Percentiles rank a stretch among this genome's conserved stretches.
Evolutionary conservation across 2,888 invertebrate genomes (phyloP).

Genomic region (Pegoplata infirma): DNA sequence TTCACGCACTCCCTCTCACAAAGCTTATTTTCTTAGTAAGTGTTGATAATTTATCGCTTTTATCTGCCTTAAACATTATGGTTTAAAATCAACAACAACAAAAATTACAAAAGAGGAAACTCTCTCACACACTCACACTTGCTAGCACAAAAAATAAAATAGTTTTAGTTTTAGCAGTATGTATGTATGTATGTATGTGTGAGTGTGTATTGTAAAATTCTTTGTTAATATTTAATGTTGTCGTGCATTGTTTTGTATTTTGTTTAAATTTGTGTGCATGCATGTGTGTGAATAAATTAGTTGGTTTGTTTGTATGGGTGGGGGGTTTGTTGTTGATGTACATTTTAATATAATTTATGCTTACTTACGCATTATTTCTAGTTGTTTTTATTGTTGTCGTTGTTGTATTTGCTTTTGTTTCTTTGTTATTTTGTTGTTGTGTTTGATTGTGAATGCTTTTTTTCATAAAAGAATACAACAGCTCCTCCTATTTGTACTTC

Average conservation of each 20-base stretch:
- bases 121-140: too few species aligned
- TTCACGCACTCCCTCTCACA: conserved; percentile 3
- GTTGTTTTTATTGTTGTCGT: not conserved
- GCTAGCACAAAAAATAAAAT: too few species aligned
- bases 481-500: not conserved
- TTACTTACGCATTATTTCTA: conserved; percentile 31
- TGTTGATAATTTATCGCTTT: conserved; percentile 62
- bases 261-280: conserved; percentile 3
- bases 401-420: too few species aligned
- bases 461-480: conserved; percentile 1
- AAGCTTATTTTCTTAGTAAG: conserved; percentile 37
- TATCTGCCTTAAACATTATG: conserved; percentile 61
- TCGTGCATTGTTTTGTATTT: not conserved
- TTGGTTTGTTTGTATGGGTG: too few species aligned
- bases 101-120: conserved; percentile 7
- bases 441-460: conserved; percentile 2
- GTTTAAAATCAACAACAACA: conserved; percentile 42
- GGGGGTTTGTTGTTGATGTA: not conserved
- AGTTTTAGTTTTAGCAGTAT: conserved; percentile 5
- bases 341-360: conserved; percentile 49
- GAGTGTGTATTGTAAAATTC: not conserved
- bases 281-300: too few species aligned
- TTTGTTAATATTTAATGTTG: not conserved
- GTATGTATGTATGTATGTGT: not conserved
- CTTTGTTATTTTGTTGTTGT: not conserved